Evolutionary conservation across 2,888 invertebrate genomes (phyloP).

Genomic region (Agapostemon virescens): DNA sequence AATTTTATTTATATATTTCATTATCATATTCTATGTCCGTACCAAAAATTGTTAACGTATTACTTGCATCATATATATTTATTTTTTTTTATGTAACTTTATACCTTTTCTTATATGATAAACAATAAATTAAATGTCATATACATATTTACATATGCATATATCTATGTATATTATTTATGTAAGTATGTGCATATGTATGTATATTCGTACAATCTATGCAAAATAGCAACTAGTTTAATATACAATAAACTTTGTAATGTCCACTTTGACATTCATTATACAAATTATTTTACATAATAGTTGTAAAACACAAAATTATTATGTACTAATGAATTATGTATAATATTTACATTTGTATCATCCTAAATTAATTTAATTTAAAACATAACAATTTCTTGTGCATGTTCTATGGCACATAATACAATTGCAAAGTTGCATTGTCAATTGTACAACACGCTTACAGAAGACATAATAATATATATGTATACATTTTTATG

Average conservation of each 20-base stretch:
- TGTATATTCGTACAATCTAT: constrained; percentile 37
- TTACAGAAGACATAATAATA: constrained; percentile 23
- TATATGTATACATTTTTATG: constrained; percentile 28
- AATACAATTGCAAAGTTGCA: constrained; percentile 32
- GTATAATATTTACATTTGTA: constrained; percentile 58
- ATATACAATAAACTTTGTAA: constrained; percentile 58
- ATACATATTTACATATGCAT: constrained; percentile 16
- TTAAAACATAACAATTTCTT: constrained; percentile 47
- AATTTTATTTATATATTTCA: constrained; percentile 47
- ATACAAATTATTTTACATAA: constrained; percentile 55
- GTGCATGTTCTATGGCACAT: constrained; percentile 49
- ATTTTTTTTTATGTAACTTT: constrained; percentile 23
- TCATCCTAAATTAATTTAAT: constrained; percentile 39
- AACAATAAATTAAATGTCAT: constrained; percentile 35
- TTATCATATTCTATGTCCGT: constrained; percentile 49
- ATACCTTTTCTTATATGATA: constrained; percentile 18
- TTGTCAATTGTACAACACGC: constrained; percentile 19
- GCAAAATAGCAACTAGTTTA: constrained; percentile 52
- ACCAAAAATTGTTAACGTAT: constrained; percentile 51
- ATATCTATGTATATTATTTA: constrained; percentile 19
- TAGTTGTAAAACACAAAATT: constrained; percentile 51
- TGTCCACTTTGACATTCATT: constrained; percentile 53
- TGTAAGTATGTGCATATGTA: neutral
- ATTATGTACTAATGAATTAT: constrained; percentile 48
- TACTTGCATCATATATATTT: constrained; percentile 29